Base-by-base conservation (phyloP, 1,140 invertebrate genomes). In the Helicoverpa armigera region DNA sequence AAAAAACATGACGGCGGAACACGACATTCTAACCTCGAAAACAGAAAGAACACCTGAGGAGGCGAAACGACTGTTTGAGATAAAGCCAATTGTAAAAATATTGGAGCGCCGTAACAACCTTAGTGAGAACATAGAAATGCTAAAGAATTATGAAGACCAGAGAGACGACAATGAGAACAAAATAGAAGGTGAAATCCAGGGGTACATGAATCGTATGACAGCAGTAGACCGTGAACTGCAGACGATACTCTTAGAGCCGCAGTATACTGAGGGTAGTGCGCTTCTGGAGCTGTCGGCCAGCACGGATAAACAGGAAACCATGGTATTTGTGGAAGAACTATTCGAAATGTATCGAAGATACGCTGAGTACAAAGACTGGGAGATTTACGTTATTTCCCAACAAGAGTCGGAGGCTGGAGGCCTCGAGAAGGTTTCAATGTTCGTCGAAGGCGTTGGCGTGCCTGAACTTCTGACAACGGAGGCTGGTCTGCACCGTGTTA, bases 251-350 rank as follows among this genome's bases (percentile, higher is more conserved):
- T 23, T 94, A 43, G 89, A 91, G 78, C 92, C 94, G 9, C 77
- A 83, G 73, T 82, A 92, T 13, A 87, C 89, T 23, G 83, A 93
- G 50, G 92, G 92, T 3, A 90, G 91, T 43, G 85, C 94, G 10
- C 94, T 98, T 58, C 87, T 99, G 31, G 98, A 99, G 95, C 96
- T 99, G n/a, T 96, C 95, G 63, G 96, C 98, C 2, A 99, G 99
- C n/a, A 98, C 98, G 0, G 99, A 99, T 35, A 99, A 99, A 1
- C 97, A 98, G 89, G 99, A 99, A 95, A 97, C 99, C 0, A 99
- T 99, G 98, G 94, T 99, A 0, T 99, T 99, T 95, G 97, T 98
- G 0, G 95, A 96, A 82, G 98, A 99, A 88, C 92, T 99, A 0
- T 97, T 97, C 82, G 90, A 97, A 11, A 98, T 99, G 97, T 99